These are phyloP conservation scores for Coccyzus lansbergi DNA, from an alignment of 2,797 vertebrate species.

Conservation along the genomic window DNA sequence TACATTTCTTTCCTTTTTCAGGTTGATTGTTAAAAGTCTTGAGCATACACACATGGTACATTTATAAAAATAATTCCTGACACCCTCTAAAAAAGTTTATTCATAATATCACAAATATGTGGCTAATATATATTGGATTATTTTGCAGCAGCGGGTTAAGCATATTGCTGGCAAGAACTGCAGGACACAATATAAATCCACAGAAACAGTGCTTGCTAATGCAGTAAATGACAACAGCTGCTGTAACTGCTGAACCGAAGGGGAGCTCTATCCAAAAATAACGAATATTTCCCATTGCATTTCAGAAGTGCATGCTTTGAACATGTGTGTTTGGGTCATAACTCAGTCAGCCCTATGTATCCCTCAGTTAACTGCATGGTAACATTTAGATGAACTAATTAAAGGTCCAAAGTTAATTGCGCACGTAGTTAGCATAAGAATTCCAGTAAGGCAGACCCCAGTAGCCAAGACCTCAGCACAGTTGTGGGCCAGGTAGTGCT, in stretches of 20 bases:
- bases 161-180: constrained; percentile 61
- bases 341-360: neutral
- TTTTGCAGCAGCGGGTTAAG: constrained; percentile 53
- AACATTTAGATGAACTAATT: neutral
- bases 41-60: neutral
- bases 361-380: neutral
- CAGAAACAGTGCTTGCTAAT: constrained; percentile 35
- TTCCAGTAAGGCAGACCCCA: neutral
- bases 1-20: constrained; percentile 11
- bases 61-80: constrained; percentile 62
- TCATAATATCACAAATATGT: constrained; percentile 64
- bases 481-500: neutral
- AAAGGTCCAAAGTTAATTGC: neutral
- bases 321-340: neutral
- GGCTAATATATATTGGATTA: constrained; percentile 52
- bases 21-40: constrained; percentile 23
- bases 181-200: constrained; percentile 47
- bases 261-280: constrained; percentile 60
- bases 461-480: neutral
- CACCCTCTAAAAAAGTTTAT: constrained; percentile 56
- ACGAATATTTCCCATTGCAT: constrained; percentile 46
- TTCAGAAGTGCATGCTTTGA: constrained; percentile 42
- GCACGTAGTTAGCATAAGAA: neutral
- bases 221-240: constrained; percentile 66
- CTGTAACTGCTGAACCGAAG: constrained; percentile 54